A percentile compares a stretch with the other conserved stretches of the same genome.
Evolutionary conservation across 2,797 vertebrate genomes (phyloP).

Genomic region (Pangasius krempfi): DNA sequence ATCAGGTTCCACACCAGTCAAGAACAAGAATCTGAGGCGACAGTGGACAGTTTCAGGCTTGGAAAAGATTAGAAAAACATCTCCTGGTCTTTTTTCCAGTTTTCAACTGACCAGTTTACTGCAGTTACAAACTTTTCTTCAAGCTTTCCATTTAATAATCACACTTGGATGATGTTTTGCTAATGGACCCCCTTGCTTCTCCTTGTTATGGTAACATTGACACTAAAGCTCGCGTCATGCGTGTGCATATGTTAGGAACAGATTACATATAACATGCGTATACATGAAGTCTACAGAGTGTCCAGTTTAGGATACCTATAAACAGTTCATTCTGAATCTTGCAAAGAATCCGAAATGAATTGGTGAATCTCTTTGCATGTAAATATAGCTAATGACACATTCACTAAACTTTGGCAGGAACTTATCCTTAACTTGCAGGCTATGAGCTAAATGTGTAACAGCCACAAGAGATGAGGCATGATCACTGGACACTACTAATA

Average conservation of each 20-base stretch:
- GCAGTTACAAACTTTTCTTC: not conserved
- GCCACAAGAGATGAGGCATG: not conserved
- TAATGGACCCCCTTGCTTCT: not conserved
- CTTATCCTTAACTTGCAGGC: not conserved
- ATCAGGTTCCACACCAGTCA: not conserved
- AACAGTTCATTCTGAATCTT: not conserved
- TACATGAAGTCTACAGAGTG: not conserved
- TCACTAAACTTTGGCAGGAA: not conserved
- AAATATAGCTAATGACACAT: not conserved
- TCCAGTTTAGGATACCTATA: not conserved
- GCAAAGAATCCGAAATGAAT: not conserved
- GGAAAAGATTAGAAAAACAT: not conserved
- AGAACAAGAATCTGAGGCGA: not conserved
- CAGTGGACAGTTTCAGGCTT: not conserved
- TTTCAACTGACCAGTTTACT: not conserved
- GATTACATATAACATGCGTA: not conserved
- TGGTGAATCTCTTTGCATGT: not conserved
- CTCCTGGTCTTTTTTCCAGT: not conserved
- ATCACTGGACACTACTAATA: not conserved
- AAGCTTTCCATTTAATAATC: not conserved
- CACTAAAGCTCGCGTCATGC: not conserved
- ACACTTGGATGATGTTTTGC: not conserved
- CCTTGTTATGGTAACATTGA: not conserved
- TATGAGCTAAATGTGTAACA: not conserved
- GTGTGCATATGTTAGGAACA: not conserved